Base-by-base conservation (phyloP, 2,113 vertebrate genomes). In the Climacteris rufus region DNA sequence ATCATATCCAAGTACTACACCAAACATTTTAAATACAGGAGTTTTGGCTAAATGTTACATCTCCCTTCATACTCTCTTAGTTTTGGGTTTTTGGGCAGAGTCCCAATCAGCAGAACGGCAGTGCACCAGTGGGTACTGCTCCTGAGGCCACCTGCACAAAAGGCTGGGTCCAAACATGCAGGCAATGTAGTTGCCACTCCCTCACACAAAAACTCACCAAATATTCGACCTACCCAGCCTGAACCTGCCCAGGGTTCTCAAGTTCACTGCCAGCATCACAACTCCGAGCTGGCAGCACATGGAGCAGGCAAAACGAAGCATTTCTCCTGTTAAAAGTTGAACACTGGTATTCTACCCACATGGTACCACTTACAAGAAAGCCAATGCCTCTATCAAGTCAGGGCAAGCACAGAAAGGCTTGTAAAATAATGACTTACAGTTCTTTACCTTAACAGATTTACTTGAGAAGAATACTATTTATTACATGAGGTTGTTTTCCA, bases 111-210 rank as follows among this genome's bases (percentile, higher is more conserved):
- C 5, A 77, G 71, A 93, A 88, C 0, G 0, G 45, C 0, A 2
- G 59, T 53, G 24, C 42, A 80, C 42, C 49, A 87, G 13, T 5
- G 15, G 37, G 7, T 61, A 69, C 49, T 72, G 24, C 20, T 75
- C 45, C 87, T 25, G 50, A 79, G 17, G 70, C 47, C 79, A 77
- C 21, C 7, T 50, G 70, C 54, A 75, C 56, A 91, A 81, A 88
- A 78, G 11, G 6, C 54, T 72, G 23, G 22, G 57, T 87, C 70
- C 83, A 87, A 92, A 87, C 65, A 78, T 0, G 1, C 25, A 82
- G 44, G 53, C 65, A 93, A 79, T 14, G 53, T 49, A 92, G 75
- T 53, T 79, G 80, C 77, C 86, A 80, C 86, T 92, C 91, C 68
- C 56, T 91, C 3, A 30, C 79, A 89, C 40, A 77, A 70, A 70